A percentile compares a stretch with the other conserved stretches of the same genome.
Evolutionary conservation across 2,888 invertebrate species (phyloP).

Genomic region (Tenthredo amoena): DNA sequence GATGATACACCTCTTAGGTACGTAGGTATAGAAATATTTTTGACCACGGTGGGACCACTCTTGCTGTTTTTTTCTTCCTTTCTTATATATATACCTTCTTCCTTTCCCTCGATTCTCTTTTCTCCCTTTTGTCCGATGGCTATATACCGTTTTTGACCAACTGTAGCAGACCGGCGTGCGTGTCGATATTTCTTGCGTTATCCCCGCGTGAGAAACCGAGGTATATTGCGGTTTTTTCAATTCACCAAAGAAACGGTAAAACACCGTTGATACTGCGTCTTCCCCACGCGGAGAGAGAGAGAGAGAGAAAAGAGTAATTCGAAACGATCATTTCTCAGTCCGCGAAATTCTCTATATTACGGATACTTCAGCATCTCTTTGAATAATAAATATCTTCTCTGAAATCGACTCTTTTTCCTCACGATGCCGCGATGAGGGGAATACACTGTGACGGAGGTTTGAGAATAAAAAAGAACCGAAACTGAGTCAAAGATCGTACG

Average conservation of each 20-base stretch:
- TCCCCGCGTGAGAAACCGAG: neutral
- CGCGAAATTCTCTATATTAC: too few species aligned
- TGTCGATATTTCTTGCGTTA: neutral
- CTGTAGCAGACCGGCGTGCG: neutral
- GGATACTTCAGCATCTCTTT: too few species aligned
- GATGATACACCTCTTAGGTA: neutral
- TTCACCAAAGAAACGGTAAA: conserved; percentile 3
- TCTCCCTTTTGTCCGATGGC: neutral
- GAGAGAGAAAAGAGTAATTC: neutral
- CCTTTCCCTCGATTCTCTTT: neutral
- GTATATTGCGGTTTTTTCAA: neutral
- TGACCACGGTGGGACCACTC: neutral
- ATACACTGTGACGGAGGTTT: too few species aligned
- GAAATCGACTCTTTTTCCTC: neutral
- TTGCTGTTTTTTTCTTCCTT: neutral
- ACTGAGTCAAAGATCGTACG: neutral
- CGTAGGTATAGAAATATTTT: neutral
- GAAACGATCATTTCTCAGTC: neutral
- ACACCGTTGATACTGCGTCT: neutral
- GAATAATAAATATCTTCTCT: neutral
- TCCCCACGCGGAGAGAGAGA: neutral
- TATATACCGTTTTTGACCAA: conserved; percentile 9
- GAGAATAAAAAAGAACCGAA: neutral
- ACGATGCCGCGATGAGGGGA: too few species aligned
- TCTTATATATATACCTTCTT: too few species aligned